Evolutionary conservation across 2,888 invertebrate genomes (phyloP).

Genomic region (Morpho achilles): DNA sequence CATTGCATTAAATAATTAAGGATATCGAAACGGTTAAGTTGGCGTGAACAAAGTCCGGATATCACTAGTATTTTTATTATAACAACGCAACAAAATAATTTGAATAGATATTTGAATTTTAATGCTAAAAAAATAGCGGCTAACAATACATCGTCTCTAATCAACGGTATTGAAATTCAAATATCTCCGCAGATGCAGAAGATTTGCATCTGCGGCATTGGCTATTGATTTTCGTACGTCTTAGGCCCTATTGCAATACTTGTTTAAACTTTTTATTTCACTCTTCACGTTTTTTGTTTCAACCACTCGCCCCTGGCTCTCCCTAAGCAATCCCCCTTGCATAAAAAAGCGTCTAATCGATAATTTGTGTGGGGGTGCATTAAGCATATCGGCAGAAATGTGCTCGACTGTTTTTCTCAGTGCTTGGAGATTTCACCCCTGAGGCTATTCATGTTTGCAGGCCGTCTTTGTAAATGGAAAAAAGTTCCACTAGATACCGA

Average conservation of each 20-base stretch:
- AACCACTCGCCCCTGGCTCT: conserved; percentile 70
- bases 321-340: conserved; percentile 76
- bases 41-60: too few species aligned
- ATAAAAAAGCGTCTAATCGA: conserved; percentile 80
- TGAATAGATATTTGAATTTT: conserved; percentile 26
- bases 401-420: conserved; percentile 71
- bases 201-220: conserved; percentile 74
- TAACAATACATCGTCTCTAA: conserved; percentile 57
- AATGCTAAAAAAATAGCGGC: conserved; percentile 40
- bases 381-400: conserved; percentile 75
- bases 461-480: conserved; percentile 62
- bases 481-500: conserved; percentile 24
- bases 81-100: conserved; percentile 14
- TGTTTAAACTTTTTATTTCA: conserved; percentile 79
- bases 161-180: conserved; percentile 70
- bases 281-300: conserved; percentile 80
- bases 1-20: too few species aligned
- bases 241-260: conserved; percentile 74
- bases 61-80: background rate
- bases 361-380: conserved; percentile 80
- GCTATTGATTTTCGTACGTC: conserved; percentile 74
- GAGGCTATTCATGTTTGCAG: conserved; percentile 68
- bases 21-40: too few species aligned
- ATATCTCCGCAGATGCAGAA: conserved; percentile 57
- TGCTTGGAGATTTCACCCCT: conserved; percentile 71